Percentiles rank a stretch among this genome's conserved stretches.
phyloP scores from a whole-genome alignment of 1,140 invertebrate species.

The Phymorhynchus buccinoides region DNA sequence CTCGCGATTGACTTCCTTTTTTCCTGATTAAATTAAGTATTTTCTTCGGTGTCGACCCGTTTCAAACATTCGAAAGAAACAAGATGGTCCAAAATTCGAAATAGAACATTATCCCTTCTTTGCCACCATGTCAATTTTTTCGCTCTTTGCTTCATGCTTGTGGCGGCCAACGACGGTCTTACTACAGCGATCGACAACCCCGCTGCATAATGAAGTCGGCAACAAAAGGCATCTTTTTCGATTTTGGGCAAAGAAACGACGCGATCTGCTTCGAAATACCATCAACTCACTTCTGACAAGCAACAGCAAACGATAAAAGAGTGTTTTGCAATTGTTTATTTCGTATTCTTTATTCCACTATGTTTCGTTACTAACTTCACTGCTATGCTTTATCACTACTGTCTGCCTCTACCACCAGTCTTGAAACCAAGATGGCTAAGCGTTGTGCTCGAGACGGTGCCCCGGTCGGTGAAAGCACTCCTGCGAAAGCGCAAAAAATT shows the following conservation, averaged over 20 bases:
- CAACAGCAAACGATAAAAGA: neutral
- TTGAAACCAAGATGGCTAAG: slow-evolving; percentile 51
- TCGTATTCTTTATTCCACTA: slow-evolving; percentile 35
- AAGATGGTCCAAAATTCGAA: slow-evolving; percentile 12
- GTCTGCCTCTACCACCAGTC: slow-evolving; percentile 17
- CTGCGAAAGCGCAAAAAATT: slow-evolving; percentile 41
- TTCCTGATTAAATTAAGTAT: slow-evolving; percentile 19
- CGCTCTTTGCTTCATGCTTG: slow-evolving; percentile 33
- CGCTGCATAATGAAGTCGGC: neutral
- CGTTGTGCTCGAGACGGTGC: slow-evolving; percentile 45
- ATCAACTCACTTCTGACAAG: neutral
- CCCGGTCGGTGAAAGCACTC: slow-evolving; percentile 36
- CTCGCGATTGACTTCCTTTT: neutral
- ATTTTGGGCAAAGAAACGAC: neutral
- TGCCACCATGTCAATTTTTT: slow-evolving; percentile 41
- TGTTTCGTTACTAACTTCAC: slow-evolving; percentile 31
- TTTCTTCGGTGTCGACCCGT: neutral
- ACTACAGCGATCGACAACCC: neutral
- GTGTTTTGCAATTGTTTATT: slow-evolving; percentile 22
- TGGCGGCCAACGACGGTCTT: neutral
- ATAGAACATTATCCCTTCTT: slow-evolving; percentile 21
- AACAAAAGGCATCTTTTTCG: neutral
- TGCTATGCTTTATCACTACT: slow-evolving; percentile 34
- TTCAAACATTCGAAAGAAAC: neutral
- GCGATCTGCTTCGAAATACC: neutral